Base-by-base conservation (phyloP, 1,140 invertebrate species). In the Coptotermes formosanus region DNA sequence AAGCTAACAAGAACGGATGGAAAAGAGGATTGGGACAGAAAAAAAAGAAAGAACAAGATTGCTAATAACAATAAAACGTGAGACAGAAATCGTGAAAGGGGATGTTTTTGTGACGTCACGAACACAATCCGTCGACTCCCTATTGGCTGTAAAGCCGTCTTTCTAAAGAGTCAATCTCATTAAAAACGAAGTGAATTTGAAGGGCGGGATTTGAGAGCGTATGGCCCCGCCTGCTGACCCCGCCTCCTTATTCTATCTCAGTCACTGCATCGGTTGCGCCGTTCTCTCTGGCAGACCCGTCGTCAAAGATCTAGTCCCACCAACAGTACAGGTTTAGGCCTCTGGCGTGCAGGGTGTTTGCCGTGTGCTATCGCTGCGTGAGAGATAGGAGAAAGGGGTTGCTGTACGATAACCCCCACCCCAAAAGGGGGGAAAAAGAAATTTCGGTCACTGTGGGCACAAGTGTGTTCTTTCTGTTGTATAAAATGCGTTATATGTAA, bases 111-210 rank as follows among this genome's bases (percentile, higher is more conserved):
- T 75, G n/a, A 75, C 64, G 64, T 55, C 52, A 55, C 19, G 52
- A 19, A 55, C 19, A 55, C 52, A 55, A 55, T 55, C 52, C 52
- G 52, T 75, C 64, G 64, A 75, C 25, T 75, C 64, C n/a, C 82
- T 52, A 83, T 83, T 83, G 82, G 82, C 45, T 52, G 82, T 52
- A 45, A 45, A 45, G 23, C 82, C 82, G 82, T 83, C 32, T 85
- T 38, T 81, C 55, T 81, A 81, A 85, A 85, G 85, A 85, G 59
- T 85, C 55, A 75, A 85, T 85, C 64, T 85, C 85, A 85, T 85
- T 85, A 85, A 44, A 82, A 45, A 75, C 64, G 32, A 25, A 48
- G 69, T 38, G 85, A 75, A 75, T 75, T 75, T 75, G 64, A 75
- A 44, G 81, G 85, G 85, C 85, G 85, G 69, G 44, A 45, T 75